Evolutionary conservation across 2,888 invertebrate genomes (phyloP).

Genomic region (Pteria penguin): DNA sequence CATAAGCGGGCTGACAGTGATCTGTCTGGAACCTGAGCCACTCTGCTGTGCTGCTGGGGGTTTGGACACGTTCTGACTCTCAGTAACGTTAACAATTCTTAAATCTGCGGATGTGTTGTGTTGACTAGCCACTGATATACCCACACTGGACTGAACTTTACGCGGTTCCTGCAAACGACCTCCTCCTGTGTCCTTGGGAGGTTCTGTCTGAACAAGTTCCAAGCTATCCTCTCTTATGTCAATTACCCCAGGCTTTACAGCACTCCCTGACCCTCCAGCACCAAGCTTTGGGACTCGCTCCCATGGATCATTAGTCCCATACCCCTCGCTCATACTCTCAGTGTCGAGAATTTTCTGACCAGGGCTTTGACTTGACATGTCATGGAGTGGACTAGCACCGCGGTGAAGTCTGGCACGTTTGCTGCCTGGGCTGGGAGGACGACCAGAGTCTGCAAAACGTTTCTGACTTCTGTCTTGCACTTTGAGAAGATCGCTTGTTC

Average conservation of each 20-base stretch:
- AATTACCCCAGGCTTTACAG: conserved; percentile 27
- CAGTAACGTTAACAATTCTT: conserved; percentile 40
- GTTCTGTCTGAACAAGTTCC: conserved; percentile 47
- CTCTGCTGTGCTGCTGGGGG: conserved; percentile 9
- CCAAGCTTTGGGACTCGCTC: conserved; percentile 41
- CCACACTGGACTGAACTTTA: conserved; percentile 40
- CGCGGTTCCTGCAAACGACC: conserved; percentile 14
- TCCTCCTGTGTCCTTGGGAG: conserved; percentile 28
- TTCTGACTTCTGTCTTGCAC: conserved; percentile 39
- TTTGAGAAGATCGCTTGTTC: conserved; percentile 43
- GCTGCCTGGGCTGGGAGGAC: conserved; percentile 38
- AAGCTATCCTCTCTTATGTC: conserved; percentile 47
- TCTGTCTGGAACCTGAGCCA: conserved; percentile 21
- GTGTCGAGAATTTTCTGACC: conserved; percentile 30
- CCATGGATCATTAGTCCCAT: conserved; percentile 32
- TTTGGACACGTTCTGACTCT: not conserved
- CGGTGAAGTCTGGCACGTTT: conserved; percentile 37
- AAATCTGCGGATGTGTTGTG: conserved; percentile 37
- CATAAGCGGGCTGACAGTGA: conserved; percentile 42
- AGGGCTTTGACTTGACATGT: conserved; percentile 3
- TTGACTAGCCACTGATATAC: conserved; percentile 45
- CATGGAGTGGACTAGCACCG: conserved; percentile 27
- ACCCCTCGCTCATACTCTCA: conserved; percentile 41
- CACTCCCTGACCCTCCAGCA: conserved; percentile 20
- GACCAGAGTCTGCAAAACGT: conserved; percentile 19